Evolutionary conservation across 2,888 invertebrate genomes (phyloP).

Genomic region (Eupeodes latifasciatus): DNA sequence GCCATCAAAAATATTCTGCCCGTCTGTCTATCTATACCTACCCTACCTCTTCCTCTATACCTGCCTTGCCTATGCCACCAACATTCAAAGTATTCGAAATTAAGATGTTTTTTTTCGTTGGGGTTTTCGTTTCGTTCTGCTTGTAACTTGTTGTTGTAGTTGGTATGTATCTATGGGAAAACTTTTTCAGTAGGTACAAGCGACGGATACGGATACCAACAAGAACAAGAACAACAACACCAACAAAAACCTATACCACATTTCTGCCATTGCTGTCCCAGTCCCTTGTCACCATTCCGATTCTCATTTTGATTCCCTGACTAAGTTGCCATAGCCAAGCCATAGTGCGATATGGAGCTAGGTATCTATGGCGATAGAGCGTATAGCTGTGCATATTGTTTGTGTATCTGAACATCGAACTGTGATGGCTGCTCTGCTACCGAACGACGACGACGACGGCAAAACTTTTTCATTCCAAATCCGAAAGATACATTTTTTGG

Average conservation of each 20-base stretch:
- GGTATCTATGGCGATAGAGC: conserved; percentile 14
- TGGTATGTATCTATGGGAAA: conserved; percentile 22
- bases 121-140: neutral
- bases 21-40: conserved; percentile 54
- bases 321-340: neutral
- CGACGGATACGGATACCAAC: conserved; percentile 30
- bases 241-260: conserved; percentile 58
- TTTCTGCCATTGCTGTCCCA: conserved; percentile 35
- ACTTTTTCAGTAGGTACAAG: conserved; percentile 32
- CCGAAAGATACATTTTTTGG: conserved; percentile 68
- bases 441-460: no score
- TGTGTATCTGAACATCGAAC: conserved; percentile 56
- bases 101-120: conserved; percentile 20
- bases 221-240: conserved; percentile 39
- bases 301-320: no score
- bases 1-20: conserved; percentile 44
- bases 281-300: neutral
- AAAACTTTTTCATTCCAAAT: conserved; percentile 40
- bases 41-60: conserved; percentile 38
- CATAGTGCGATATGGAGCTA: conserved; percentile 2
- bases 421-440: conserved; percentile 63
- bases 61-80: neutral
- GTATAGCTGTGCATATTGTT: neutral
- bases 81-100: conserved; percentile 37
- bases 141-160: conserved; percentile 26